Base-by-base conservation (phyloP, 2,797 vertebrate genomes). In the Phaenicophaeus curvirostris region DNA sequence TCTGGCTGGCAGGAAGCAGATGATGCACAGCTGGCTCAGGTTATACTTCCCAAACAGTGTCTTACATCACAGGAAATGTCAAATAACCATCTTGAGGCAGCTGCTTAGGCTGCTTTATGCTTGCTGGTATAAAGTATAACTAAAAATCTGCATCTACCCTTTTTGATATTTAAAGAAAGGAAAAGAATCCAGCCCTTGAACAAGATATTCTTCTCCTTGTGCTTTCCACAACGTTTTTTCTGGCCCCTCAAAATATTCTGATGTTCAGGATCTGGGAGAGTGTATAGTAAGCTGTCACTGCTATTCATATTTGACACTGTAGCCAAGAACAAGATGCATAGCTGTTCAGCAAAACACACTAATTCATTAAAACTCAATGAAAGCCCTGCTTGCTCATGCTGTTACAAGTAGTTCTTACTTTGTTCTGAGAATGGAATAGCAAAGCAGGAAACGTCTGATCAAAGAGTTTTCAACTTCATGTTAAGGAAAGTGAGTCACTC, bases 351-450 rank as follows among this genome's bases (percentile, higher is more conserved):
- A 97, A 98, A 96, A 97, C 90, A 93, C 5, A 3, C 87, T 94
- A 96, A 97, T 98, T 97, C 97, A 95, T 97, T 97, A 97, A 97
- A 97, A 90, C 84, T 91, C 95, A 67, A 4, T 95, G 95, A 96
- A 97, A 97, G 93, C 96, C 94, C 96, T 71, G 28, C 76, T 86
- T 86, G 67, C 95, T 94, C 86, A 71, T 91, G 69, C 88, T 96
- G 67, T 92, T 85, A 69, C 92, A 95, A 96, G 94, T 92, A 93
- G 91, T 78, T 97, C 91, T 73, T 73, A 72, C 93, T 97, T 97
- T 91, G 87, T 96, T 96, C 91, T 96, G 90, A 84, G 92, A 96
- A 96, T 0, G 12, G 85, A 97, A 97, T 93, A 78, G 93, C 44
- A 69, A 95, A 90, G 94, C 96, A 91, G 96, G 90, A 86, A 97